Evolutionary conservation across 2,888 invertebrate genomes (phyloP).

Genomic region (Sphinx pinastri): DNA sequence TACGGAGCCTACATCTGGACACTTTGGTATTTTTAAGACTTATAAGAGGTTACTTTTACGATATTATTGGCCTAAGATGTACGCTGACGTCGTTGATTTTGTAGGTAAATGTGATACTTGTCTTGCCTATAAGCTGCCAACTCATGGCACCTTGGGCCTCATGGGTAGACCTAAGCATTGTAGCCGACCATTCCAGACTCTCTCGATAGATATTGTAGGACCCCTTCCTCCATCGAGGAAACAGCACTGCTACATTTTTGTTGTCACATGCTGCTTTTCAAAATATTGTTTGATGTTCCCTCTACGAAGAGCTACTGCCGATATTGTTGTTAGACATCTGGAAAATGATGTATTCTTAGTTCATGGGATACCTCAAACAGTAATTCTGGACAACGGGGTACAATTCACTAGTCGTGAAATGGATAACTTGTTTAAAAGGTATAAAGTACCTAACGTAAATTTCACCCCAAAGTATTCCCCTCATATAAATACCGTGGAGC

Average conservation of each 20-base stretch:
- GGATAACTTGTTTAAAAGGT: slow-evolving; percentile 31
- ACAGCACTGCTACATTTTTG: slow-evolving; percentile 34
- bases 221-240: slow-evolving; percentile 35
- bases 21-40: slow-evolving; percentile 41
- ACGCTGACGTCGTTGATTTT: not conserved
- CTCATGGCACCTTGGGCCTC: slow-evolving; percentile 31
- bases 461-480: slow-evolving; percentile 30
- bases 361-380: slow-evolving; percentile 42
- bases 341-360: slow-evolving; percentile 42
- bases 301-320: slow-evolving; percentile 33
- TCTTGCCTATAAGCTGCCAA: not conserved
- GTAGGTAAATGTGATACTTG: not conserved
- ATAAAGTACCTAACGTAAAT: slow-evolving; percentile 39
- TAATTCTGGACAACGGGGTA: slow-evolving; percentile 41
- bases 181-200: slow-evolving; percentile 31
- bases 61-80: slow-evolving; percentile 37
- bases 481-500: slow-evolving; percentile 34
- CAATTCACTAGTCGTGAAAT: slow-evolving; percentile 37
- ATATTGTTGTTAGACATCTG: slow-evolving; percentile 23
- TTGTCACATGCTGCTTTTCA: slow-evolving; percentile 38
- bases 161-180: slow-evolving; percentile 41
- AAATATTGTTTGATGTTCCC: slow-evolving; percentile 40
- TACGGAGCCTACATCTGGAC: slow-evolving; percentile 36
- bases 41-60: slow-evolving; percentile 35
- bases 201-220: slow-evolving; percentile 41